Evolutionary conservation across 2,113 vertebrate species (phyloP), one percentile per base, ranked within the genome.

Genomic region (Thymallus thymallus): DNA sequence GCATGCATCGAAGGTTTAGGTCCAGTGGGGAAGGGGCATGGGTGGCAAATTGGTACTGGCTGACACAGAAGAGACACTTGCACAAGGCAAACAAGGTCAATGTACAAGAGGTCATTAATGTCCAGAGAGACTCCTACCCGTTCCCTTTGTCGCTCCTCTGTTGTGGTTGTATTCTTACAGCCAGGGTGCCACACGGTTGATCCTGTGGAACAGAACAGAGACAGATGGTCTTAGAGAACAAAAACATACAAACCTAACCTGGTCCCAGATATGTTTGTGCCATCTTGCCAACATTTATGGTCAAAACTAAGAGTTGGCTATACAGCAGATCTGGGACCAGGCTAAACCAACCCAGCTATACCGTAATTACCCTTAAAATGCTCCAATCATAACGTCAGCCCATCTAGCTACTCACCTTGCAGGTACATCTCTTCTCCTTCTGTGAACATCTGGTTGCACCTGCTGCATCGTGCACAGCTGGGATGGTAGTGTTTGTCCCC

Each of bases 341-440:
- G 14, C 48, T 18, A 5, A 51, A 14, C 48, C 5, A 16, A 5
- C 48, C 16, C 13, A 18, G 48, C 12, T 16, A 18, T 16, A 51
- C 48, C 1, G 14, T 51, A 51, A 51, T 18, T 18, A 51, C 12
- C 4, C 48, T 4, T 18, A 18, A 51, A 51, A 51, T 51, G 14
- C 48, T 51, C n/a, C 56, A 22, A 22, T 23, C 56, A 60, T 22
- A 22, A 22, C n/a, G 16, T 60, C 56, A 64, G 62, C 24, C 24
- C 62, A 7, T 13, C 26, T 12, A 12, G 62, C 10, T 64, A 5
- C 93, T 93, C 90, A 99, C 98, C 98, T 96, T 99, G 98, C 85
- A 99, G 95, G 91, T 98, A 99, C 98, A 99, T 99, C 92, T 99
- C 98, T 87, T 99, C 97, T 90, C 98, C 98, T 95, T 99, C 98